Percentiles rank a stretch among this genome's conserved stretches.
Conservation (phyloP, 2,888 invertebrate genomes). For the Morpho achilles region DNA sequence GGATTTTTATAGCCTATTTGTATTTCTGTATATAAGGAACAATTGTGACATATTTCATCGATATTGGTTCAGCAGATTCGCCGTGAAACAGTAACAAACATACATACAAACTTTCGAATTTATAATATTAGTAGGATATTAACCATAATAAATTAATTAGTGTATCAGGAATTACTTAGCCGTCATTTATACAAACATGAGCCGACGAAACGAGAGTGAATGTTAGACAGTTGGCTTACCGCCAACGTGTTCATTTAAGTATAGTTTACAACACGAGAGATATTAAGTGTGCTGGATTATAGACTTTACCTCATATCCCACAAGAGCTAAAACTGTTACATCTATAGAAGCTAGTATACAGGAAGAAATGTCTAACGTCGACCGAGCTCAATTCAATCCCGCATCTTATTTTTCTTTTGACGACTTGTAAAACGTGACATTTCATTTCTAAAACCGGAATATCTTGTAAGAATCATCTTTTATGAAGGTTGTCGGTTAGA, state of each 20-base stretch:
- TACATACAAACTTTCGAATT: no score
- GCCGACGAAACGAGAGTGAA: conserved; percentile 35
- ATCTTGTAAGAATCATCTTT: conserved; percentile 3
- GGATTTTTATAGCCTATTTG: no score
- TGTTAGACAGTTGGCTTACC: conserved; percentile 47
- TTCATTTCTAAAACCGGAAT: conserved; percentile 6
- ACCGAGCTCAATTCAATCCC: conserved; percentile 22
- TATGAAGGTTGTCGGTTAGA: not conserved
- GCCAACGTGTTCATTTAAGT: conserved; percentile 50
- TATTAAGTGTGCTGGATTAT: conserved; percentile 10
- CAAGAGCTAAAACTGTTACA: conserved; percentile 11
- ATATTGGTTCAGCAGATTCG: no score
- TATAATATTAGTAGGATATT: no score
- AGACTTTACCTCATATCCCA: conserved; percentile 5
- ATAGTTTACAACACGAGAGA: conserved; percentile 7
- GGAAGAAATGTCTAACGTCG: conserved; percentile 12
- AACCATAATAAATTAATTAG: no score
- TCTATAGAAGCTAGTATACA: conserved; percentile 4
- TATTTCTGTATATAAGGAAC: no score
- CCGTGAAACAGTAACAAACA: no score
- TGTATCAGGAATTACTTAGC: conserved; percentile 19
- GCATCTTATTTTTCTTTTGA: conserved; percentile 23
- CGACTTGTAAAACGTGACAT: conserved; percentile 12
- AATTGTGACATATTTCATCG: no score
- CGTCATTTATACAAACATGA: conserved; percentile 27